Base-by-base conservation (phyloP, 2,888 invertebrate genomes). In the Hyppa rectilinea region DNA sequence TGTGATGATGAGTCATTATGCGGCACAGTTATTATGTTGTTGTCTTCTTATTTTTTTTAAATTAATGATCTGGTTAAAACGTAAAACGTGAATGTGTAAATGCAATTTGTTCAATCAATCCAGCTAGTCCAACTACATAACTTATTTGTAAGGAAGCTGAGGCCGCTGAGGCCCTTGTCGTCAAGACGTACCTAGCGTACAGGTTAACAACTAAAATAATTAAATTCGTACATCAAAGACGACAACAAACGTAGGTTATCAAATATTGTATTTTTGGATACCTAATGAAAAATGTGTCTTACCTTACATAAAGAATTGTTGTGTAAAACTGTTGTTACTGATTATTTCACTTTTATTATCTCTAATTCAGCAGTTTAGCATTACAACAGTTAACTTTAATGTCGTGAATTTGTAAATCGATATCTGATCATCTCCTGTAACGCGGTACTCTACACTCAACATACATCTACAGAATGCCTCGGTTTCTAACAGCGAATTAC, bases 401-500 rank as follows among this genome's bases (percentile, higher is more conserved):
- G 64, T 59, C 10, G 29, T 29, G 58, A 65, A 71, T 67, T 59
- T 70, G 61, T 67, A 68, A 61, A 68, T 63, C 71, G n/a, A 34
- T 7, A 34, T 23, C 29, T 52, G 20, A 34, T 60, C 29, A 59
- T 62, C 58, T 40, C 62, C 38, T 47, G 55, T 62, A 64, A 71
- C 56, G 45, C 55, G 7, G n/a, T 38, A 56, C 26, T 59, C 36
- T 40, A 31, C 10, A 36, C 23, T 49, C 6, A 9, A 14, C 3
- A 67, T 49, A 14, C 14, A 47, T n/a, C 29, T 29, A 26, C 5
- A 52, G 10, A 43, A 43, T 17, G 12, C 17, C 6, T 17, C 14
- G 23, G 14, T 45, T 45, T 45, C 36, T 6, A 23, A 2, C 6
- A 9, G n/a, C 3, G 43, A 40, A 71, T 55, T n/a, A 47, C 3